Evolutionary conservation across 2,888 invertebrate species (phyloP), one percentile per base, ranked within the genome.

Genomic region (Aspidapion aeneum): DNA sequence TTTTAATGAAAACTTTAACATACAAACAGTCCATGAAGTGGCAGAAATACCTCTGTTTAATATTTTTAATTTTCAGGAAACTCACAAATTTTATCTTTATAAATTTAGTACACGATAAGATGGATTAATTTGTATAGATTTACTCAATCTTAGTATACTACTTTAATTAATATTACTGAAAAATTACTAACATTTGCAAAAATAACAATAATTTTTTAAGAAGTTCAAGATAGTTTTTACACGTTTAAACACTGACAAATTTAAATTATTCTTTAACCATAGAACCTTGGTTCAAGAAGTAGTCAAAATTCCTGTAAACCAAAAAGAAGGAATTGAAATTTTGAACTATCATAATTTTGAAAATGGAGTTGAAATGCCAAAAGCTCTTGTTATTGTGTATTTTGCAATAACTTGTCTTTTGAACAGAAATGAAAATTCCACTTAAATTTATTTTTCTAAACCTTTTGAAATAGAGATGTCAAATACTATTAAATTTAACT

Each of bases 11-110:
- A 17, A 19, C 2, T 66, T 66, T 62, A 21, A 50, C 55, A 55
- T 65, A 21, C 54, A 62, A 64, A 56, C 61, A 1, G 66, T 60
- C 1, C 62, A 63, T 48, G 60, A 66, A 66, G 58, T 60, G 18
- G 57, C 55, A 18, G 20, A 19, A 52, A 57, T 66, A 17, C 65
- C 63, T 17, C 50, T 63, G 19, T 66, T 66, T 22, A 49, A 55
- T 16, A 58, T 52, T 20, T 66, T 66, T 55, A 57, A 63, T 22
- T 57, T 50, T 12, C 12, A 18, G 17, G 62, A 22, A 51, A 18
- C 48, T 22, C 60, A 65, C 52, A 66, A 62, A 56, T 66, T 62
- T 54, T 57, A 66, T 48, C 35, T 60, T 2, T 60, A 60, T 22
- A 18, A 60, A 19, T 60, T 60, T 58, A 18, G 58, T n/a, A 17